A percentile compares a stretch with the other conserved stretches of the same genome.
phyloP scores from a whole-genome alignment of 2,888 invertebrate species.

The Drosophila macrospina region DNA sequence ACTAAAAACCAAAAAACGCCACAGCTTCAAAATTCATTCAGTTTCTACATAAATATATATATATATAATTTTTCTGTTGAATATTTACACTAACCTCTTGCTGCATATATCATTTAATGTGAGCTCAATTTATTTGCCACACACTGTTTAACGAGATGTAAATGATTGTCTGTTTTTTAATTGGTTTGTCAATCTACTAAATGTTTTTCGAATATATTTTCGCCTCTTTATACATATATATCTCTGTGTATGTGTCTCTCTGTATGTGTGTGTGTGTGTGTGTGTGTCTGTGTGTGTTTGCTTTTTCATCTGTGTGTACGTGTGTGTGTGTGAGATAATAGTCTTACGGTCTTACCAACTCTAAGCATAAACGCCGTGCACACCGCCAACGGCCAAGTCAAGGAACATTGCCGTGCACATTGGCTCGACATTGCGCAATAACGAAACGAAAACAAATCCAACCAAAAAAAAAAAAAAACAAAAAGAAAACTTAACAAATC shows the following conservation, averaged over 20 bases:
- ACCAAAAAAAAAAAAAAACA: too few relatives aligned
- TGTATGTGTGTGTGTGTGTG: slow-evolving; percentile 30
- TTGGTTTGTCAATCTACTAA: slow-evolving; percentile 79
- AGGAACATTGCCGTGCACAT: slow-evolving; percentile 55
- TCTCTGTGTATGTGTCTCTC: slow-evolving; percentile 58
- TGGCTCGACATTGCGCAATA: slow-evolving; percentile 59
- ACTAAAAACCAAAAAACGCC: slow-evolving; percentile 49
- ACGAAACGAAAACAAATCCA: slow-evolving; percentile 15
- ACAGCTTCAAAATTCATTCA: slow-evolving; percentile 71
- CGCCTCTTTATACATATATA: slow-evolving; percentile 59
- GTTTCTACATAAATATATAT: too few relatives aligned
- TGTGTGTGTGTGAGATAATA: slow-evolving; percentile 38
- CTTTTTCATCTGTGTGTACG: slow-evolving; percentile 32
- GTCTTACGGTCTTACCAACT: slow-evolving; percentile 53
- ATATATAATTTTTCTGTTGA: slow-evolving; percentile 57
- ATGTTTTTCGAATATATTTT: slow-evolving; percentile 73
- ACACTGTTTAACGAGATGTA: slow-evolving; percentile 75
- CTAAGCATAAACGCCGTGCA: slow-evolving; percentile 30
- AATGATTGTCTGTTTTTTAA: slow-evolving; percentile 74
- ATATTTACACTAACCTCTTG: slow-evolving; percentile 64
- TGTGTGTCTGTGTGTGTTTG: slow-evolving; percentile 40
- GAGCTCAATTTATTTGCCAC: slow-evolving; percentile 75
- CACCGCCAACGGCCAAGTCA: slow-evolving; percentile 1
- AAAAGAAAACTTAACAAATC: slow-evolving; percentile 23
- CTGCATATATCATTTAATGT: slow-evolving; percentile 75